These are phyloP conservation scores for Vireo altiloquus DNA, from an alignment of 2,113 vertebrate species.

Conservation along the genomic window DNA sequence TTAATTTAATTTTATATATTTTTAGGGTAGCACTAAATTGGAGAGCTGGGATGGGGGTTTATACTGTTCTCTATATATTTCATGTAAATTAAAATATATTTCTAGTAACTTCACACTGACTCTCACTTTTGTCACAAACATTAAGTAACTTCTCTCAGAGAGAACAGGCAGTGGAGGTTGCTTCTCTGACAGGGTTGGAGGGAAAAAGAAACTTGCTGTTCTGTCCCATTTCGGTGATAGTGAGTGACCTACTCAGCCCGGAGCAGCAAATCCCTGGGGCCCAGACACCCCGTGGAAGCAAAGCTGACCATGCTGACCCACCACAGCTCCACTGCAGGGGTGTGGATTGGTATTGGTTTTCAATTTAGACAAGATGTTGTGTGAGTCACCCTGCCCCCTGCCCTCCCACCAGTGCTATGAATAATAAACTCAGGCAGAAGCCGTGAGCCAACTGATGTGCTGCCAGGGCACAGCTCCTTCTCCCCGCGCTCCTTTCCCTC, in stretches of 20 bases:
- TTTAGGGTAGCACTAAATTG: neutral
- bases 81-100: neutral
- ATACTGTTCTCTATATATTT: neutral
- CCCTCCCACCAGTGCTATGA: constrained; percentile 63
- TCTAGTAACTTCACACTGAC: neutral
- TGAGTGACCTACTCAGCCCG: neutral
- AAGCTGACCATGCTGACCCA: constrained; percentile 38
- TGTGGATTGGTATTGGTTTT: constrained; percentile 60
- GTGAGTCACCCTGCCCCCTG: constrained; percentile 54
- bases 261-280: neutral
- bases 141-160: neutral
- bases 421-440: constrained; percentile 62
- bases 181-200: neutral
- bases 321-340: constrained; percentile 29
- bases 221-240: neutral
- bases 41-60: neutral
- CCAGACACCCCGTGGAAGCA: constrained; percentile 18
- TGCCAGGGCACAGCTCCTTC: constrained; percentile 63
- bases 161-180: neutral
- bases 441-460: constrained; percentile 46
- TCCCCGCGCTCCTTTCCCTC: constrained; percentile 13
- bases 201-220: neutral
- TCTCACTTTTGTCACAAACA: neutral
- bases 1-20: neutral
- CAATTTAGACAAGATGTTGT: constrained; percentile 60